phyloP scores from a whole-genome alignment of 1,140 invertebrate species.

The Apis dorsata region DNA sequence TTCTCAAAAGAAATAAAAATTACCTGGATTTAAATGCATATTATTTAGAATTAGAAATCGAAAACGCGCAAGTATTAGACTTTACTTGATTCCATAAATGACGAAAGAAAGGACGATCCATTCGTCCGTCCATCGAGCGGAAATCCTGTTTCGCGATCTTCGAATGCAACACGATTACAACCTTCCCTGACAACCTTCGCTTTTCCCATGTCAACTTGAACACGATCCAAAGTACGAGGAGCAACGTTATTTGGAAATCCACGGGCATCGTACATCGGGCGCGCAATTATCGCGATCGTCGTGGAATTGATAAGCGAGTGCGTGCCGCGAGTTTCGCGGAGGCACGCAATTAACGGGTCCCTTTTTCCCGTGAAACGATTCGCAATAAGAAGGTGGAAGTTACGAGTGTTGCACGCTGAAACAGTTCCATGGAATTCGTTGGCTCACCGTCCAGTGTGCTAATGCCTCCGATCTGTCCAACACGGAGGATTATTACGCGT shows the following conservation, averaged over 20 bases:
- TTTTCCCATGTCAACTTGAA: background rate
- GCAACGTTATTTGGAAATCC: background rate
- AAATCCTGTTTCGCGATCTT: background rate
- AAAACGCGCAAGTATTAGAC: too few relatives aligned
- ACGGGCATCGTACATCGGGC: background rate
- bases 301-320: constrained; percentile 38
- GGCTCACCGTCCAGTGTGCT: constrained; percentile 18
- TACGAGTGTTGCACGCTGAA: background rate
- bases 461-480: constrained; percentile 42
- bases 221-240: background rate
- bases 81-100: too few relatives aligned
- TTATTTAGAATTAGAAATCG: too few relatives aligned
- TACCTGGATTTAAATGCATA: too few relatives aligned
- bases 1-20: too few relatives aligned
- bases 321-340: background rate
- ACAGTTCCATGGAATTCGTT: constrained; percentile 44
- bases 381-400: constrained; percentile 9
- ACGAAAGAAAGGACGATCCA: too few relatives aligned
- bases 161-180: background rate
- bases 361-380: constrained; percentile 10
- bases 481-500: constrained; percentile 49
- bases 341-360: constrained; percentile 49
- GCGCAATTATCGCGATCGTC: constrained; percentile 21
- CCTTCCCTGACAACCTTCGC: background rate
- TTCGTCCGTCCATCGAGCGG: too few relatives aligned